Base-by-base conservation (phyloP, 2,113 vertebrate species). In the Mormyrus iriodes region DNA sequence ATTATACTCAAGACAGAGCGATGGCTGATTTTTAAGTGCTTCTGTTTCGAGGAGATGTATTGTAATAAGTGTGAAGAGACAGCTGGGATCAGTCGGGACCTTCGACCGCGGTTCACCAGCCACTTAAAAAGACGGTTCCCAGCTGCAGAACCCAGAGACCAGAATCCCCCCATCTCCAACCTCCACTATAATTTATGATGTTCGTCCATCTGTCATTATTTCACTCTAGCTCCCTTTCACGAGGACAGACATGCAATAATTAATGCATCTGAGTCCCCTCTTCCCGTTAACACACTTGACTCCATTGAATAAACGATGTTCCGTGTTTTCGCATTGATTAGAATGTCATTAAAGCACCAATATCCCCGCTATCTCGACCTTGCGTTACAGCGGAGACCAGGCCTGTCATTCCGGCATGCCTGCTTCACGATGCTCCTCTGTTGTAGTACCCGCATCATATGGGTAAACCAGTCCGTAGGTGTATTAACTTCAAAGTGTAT, bases 271-370 rank as follows among this genome's bases (percentile, higher is more conserved):
- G 93, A 94, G 92, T 94, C 92, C 92, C 93, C 86, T 85, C 92
- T 93, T 94, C 94, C 93, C 91, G 91, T 91, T 95, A 93, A 95
- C 94, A 94, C 94, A 94, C 94, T 95, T 95, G 94, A 95, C 94
- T 95, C 94, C 39, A 76, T 95, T 95, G 95, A 96, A 96, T 95
- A 94, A 95, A 95, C 93, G 94, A 95, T 95, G 92, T 93, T 92
- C 94, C 93, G 92, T 94, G 94, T 95, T 95, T 95, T 93, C 94
- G 91, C 95, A 94, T 95, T 96, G 94, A 95, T 96, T 96, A 95
- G 94, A 94, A 94, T 95, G 94, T 95, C 95, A 95, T 96, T 96
- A 95, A 94, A 92, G 91, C 94, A 95, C 95, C 94, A 94, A 96
- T 94, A 94, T 94, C 93, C 94, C 93, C 88, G 92, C 95, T 93